These are phyloP conservation scores for Taenaris catops DNA, from an alignment of 2,888 invertebrate genomes.

Conservation along the genomic window DNA sequence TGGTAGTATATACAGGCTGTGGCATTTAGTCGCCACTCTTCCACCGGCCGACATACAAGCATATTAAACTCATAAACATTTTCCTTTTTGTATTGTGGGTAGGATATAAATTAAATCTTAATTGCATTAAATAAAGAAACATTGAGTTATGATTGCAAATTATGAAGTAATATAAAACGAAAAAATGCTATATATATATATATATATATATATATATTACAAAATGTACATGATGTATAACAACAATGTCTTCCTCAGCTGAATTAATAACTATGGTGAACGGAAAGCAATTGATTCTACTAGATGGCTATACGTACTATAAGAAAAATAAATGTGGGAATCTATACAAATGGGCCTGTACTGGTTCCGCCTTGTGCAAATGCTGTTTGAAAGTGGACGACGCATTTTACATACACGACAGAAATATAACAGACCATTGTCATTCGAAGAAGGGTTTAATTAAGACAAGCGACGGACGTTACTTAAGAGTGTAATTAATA, in stretches of 20 bases:
- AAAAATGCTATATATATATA: too few relatives aligned
- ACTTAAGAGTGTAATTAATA: conserved; percentile 2
- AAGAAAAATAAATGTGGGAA: conserved; percentile 15
- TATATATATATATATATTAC: too few relatives aligned
- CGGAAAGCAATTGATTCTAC: conserved; percentile 15
- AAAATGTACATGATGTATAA: too few relatives aligned
- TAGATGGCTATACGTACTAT: conserved; percentile 21
- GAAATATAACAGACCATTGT: conserved; percentile 5
- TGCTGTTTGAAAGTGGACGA: conserved; percentile 17
- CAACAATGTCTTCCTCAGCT: conserved; percentile 12
- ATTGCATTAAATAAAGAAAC: too few relatives aligned
- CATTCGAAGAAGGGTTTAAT: conserved; percentile 9
- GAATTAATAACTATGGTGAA: conserved; percentile 20
- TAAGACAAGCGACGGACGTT: conserved; percentile 6
- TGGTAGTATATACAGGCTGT: too few relatives aligned
- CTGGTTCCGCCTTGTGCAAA: conserved; percentile 10
- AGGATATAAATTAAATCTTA: too few relatives aligned
- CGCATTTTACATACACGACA: conserved; percentile 6
- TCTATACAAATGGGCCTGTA: conserved; percentile 17
- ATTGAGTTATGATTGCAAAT: too few relatives aligned
- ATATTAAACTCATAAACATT: too few relatives aligned
- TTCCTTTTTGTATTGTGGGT: too few relatives aligned
- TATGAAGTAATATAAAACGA: too few relatives aligned
- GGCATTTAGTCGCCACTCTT: too few relatives aligned
- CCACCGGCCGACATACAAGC: too few relatives aligned